Evolutionary conservation across 2,113 vertebrate species (phyloP).

Genomic region (Zosterops borbonicus): DNA sequence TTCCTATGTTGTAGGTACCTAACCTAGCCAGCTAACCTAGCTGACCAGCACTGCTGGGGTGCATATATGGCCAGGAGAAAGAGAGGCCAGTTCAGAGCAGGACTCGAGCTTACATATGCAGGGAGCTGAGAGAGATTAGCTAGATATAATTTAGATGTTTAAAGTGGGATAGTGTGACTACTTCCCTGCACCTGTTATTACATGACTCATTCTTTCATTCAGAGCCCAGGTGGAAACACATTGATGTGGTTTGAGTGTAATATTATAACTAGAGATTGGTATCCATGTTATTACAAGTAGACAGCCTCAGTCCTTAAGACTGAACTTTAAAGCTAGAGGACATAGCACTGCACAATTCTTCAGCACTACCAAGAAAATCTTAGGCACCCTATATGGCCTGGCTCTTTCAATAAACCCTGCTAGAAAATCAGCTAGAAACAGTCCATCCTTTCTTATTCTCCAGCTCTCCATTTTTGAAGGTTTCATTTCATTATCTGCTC

Average conservation of each 20-base stretch:
- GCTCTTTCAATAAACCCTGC: background rate
- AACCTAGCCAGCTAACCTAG: background rate
- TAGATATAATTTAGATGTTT: constrained; percentile 46
- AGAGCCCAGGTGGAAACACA: constrained; percentile 33
- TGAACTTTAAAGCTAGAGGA: background rate
- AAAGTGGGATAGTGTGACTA: constrained; percentile 29
- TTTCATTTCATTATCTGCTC: background rate
- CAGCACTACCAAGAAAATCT: background rate
- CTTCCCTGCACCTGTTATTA: constrained; percentile 58
- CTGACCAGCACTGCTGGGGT: background rate
- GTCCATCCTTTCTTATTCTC: background rate
- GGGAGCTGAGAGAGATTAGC: constrained; percentile 16
- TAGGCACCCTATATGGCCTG: background rate
- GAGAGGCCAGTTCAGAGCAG: background rate
- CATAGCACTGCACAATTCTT: background rate
- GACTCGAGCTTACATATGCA: background rate
- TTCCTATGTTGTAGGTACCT: background rate
- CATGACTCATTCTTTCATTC: constrained; percentile 51
- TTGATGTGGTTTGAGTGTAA: constrained; percentile 61
- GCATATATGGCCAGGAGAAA: background rate
- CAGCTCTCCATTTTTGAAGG: background rate
- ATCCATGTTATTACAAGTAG: constrained; percentile 8
- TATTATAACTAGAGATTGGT: constrained; percentile 36
- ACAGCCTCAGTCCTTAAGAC: background rate
- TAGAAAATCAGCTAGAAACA: background rate